Base-by-base conservation (phyloP, 1,140 invertebrate genomes). In the Rhopalosiphum maidis region DNA sequence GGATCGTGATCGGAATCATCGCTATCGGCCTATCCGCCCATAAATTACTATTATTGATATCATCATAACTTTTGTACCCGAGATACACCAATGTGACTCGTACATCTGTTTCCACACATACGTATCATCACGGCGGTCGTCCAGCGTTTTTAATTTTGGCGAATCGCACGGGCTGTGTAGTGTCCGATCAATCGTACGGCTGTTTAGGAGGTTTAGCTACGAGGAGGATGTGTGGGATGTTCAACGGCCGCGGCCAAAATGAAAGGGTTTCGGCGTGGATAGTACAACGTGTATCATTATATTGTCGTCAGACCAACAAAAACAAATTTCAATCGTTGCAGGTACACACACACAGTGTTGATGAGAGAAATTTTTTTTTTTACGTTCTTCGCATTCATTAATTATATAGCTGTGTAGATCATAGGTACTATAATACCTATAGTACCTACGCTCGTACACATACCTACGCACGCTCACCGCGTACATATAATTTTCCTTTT, bases 391-490 rank as follows among this genome's bases (percentile, higher is more conserved):
- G 55, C 9, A 1, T 60, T 9, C 15, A 68, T 77, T 77, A 77
- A 77, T 77, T 77, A 77, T 77, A 77, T 77, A 77, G 60, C 60
- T 77, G n/a, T 77, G n/a, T 77, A 77, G 60, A 77, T 77, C 60
- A 9, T 30, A n/a, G 15, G 46, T 46, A 46, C 46, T 46, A 46
- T n/a, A 15, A 18, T 77, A 77, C 11, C 15, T n/a, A 41, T 41
- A 18, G 55, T 60, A 60, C 55, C 55, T 60, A 60, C 55, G 30
- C 30, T 60, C 60, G 5, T n/a, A 77, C 60, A 30, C 30, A 77
- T 77, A 11, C 30, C 60, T n/a, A 77, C 60, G n/a, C 60, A 18
- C 5, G 30, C 5, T 77, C 60, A 18, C 60, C 60, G 60, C 60
- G n/a, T 77, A 77, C 60, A 18, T 51, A 48, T 41, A 37, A 1